These are phyloP conservation scores for Paedocypris sp. DNA, from an alignment of 2,113 vertebrate genomes.

Conservation along the genomic window DNA sequence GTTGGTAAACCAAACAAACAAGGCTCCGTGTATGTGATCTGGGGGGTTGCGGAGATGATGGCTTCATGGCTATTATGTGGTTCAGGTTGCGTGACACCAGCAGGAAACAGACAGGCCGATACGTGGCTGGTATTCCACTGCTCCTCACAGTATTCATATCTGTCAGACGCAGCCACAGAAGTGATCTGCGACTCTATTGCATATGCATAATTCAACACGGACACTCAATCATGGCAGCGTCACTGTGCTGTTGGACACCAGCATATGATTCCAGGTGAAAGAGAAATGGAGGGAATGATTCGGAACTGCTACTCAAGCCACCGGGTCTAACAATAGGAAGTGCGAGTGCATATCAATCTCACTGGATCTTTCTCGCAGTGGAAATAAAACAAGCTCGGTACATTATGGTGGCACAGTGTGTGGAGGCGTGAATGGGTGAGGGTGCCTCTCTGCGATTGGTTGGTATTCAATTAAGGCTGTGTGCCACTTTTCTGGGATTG, in stretches of 20 bases:
- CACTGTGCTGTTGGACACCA: slow-evolving; percentile 27
- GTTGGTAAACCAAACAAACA: background rate
- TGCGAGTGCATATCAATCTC: background rate
- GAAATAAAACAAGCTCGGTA: background rate
- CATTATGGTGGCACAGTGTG: background rate
- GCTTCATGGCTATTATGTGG: background rate
- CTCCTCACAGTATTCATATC: slow-evolving; percentile 29
- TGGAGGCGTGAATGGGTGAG: too few species aligned
- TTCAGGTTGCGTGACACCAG: background rate
- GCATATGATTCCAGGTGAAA: slow-evolving; percentile 14
- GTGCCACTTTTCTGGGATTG: too few species aligned
- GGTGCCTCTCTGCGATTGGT: too few species aligned
- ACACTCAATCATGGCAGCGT: slow-evolving; percentile 32
- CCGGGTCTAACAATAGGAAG: slow-evolving; percentile 1
- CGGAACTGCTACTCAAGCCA: slow-evolving; percentile 4
- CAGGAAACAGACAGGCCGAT: background rate
- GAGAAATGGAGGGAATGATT: slow-evolving; percentile 9
- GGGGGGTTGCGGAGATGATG: background rate
- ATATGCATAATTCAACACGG: slow-evolving; percentile 40
- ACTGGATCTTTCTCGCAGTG: background rate
- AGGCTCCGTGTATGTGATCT: background rate
- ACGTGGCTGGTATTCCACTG: slow-evolving; percentile 26
- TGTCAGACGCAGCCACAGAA: slow-evolving; percentile 32
- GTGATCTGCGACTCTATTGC: slow-evolving; percentile 32
- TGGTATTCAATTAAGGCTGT: too few species aligned